Evolutionary conservation across 2,113 vertebrate species (phyloP).

Genomic region (Leptobrachium leishanense): DNA sequence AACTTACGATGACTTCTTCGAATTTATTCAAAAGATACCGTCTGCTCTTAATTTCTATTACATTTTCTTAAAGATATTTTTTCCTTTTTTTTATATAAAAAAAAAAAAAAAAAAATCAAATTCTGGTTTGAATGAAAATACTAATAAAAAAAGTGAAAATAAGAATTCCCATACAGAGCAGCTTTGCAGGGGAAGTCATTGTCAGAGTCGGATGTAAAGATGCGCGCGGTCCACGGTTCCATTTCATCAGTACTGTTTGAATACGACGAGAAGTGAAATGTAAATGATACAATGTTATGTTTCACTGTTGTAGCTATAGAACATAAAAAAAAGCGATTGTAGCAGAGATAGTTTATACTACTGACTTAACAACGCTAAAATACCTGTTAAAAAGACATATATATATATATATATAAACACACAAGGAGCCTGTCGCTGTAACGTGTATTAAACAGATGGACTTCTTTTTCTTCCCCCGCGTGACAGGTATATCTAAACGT

Average conservation of each 20-base stretch:
- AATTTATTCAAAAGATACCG: background rate
- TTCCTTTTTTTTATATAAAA: too few relatives aligned
- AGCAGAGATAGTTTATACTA: constrained; percentile 87
- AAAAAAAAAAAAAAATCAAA: constrained; percentile 13
- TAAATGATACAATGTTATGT: constrained; percentile 83
- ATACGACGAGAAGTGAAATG: constrained; percentile 81
- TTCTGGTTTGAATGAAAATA: background rate
- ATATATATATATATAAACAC: constrained; percentile 62
- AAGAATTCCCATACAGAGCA: constrained; percentile 46
- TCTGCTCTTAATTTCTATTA: constrained; percentile 17
- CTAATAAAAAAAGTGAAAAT: too few relatives aligned
- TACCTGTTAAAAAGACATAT: constrained; percentile 68
- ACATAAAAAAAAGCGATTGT: constrained; percentile 70
- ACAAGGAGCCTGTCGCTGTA: constrained; percentile 80
- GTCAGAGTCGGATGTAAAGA: constrained; percentile 60
- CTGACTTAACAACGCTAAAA: constrained; percentile 86
- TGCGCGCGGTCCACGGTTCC: constrained; percentile 71
- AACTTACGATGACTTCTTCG: constrained; percentile 43
- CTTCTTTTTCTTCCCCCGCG: constrained; percentile 62
- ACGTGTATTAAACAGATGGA: constrained; percentile 76
- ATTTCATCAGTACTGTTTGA: constrained; percentile 77
- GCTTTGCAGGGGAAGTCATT: constrained; percentile 68
- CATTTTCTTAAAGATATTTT: too few relatives aligned
- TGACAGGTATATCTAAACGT: constrained; percentile 52
- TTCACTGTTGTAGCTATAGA: constrained; percentile 85